Conservation (phyloP, 2,797 vertebrate genomes). For the Tympanoctomys barrerae region DNA sequence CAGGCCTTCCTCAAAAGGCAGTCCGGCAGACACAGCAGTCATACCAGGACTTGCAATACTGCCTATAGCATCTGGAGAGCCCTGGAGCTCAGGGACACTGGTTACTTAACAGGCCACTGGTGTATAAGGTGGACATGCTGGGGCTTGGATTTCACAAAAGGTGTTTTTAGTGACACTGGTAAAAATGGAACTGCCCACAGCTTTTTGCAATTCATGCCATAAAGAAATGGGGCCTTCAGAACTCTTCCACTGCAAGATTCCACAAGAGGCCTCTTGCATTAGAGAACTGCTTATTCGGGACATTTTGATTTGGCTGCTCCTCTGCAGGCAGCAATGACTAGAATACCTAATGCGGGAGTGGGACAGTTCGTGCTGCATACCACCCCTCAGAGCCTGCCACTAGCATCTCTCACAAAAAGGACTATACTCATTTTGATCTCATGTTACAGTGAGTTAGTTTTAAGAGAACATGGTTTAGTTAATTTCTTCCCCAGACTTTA, state of each 20-base stretch:
- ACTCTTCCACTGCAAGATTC: background rate
- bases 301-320: background rate
- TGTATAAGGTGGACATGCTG: rapidly evolving
- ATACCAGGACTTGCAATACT: rapidly evolving
- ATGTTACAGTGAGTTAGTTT: background rate
- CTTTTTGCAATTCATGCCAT: background rate
- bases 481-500: background rate
- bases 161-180: background rate
- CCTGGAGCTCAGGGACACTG: background rate
- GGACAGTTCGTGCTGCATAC: no score
- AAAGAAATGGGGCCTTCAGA: background rate
- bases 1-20: rapidly evolving
- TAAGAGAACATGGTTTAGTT: background rate
- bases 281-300: background rate
- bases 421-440: background rate
- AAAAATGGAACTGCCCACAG: background rate
- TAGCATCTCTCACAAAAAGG: background rate
- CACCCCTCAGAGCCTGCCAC: rapidly evolving
- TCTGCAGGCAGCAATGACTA: background rate
- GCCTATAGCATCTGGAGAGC: rapidly evolving
- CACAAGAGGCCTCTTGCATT: background rate
- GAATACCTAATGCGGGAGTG: rapidly evolving
- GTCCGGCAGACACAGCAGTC: rapidly evolving
- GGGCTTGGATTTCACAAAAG: background rate
- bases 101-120: background rate